These are phyloP conservation scores for Hirundichthys speculiger DNA, from an alignment of 2,113 vertebrate species.

Conservation along the genomic window DNA sequence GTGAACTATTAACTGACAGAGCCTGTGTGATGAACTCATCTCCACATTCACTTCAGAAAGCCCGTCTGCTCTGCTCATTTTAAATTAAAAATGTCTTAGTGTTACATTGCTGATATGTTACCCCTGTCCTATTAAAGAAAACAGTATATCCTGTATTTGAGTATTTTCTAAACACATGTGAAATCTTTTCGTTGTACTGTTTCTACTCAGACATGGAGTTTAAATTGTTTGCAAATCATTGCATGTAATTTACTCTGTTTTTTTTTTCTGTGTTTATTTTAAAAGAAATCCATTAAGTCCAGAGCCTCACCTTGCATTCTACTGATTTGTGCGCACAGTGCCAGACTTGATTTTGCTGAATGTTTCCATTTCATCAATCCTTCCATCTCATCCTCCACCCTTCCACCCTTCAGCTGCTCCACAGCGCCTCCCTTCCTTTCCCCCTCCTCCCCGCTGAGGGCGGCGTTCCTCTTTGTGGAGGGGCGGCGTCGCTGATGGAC, in stretches of 20 bases:
- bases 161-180: too few relatives aligned
- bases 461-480: constrained; percentile 50
- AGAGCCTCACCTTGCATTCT: background rate
- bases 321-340: background rate
- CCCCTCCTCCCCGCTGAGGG: constrained; percentile 47
- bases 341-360: background rate
- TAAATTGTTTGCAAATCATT: background rate
- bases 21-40: too few relatives aligned
- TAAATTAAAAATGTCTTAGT: too few relatives aligned
- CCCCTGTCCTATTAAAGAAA: too few relatives aligned
- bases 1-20: too few relatives aligned
- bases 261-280: background rate
- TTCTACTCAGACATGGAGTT: too few relatives aligned
- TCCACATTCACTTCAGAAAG: too few relatives aligned
- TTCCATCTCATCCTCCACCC: constrained; percentile 29
- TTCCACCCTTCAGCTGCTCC: constrained; percentile 53
- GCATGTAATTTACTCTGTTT: background rate
- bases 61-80: too few relatives aligned
- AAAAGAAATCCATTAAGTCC: background rate
- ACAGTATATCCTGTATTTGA: too few relatives aligned
- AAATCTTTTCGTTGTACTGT: too few relatives aligned
- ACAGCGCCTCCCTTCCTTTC: constrained; percentile 33
- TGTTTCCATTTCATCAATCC: constrained; percentile 33
- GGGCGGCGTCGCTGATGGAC: constrained; percentile 49
- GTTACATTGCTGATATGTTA: too few relatives aligned